phyloP scores from a whole-genome alignment of 2,113 vertebrate genomes.

The Tympanuchus pallidicinctus region DNA sequence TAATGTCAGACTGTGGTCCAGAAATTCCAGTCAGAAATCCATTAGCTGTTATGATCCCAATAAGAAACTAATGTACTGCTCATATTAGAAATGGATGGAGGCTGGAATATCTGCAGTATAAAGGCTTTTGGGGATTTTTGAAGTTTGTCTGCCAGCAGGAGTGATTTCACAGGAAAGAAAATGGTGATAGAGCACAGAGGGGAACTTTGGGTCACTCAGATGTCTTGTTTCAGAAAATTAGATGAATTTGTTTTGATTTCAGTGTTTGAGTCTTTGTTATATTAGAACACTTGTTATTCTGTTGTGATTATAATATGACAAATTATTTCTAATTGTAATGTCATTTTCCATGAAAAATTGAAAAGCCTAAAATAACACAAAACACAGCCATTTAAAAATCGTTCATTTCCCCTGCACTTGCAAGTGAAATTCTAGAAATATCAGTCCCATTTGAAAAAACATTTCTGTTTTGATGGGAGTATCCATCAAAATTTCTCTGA shows the following conservation, averaged over 20 bases:
- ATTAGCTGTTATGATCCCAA: not conserved
- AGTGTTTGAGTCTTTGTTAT: conserved; percentile 21
- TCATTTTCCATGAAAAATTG: not conserved
- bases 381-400: not conserved
- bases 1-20: not conserved
- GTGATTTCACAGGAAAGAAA: not conserved
- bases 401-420: not conserved
- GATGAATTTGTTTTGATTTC: conserved; percentile 52
- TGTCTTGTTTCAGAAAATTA: conserved; percentile 45
- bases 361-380: conserved; percentile 10
- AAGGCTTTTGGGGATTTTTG: not conserved
- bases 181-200: not conserved
- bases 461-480: not conserved
- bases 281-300: conserved; percentile 51
- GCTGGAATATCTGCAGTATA: not conserved
- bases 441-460: not conserved
- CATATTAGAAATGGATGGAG: not conserved
- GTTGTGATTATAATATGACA: conserved; percentile 51
- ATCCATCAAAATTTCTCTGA: not conserved
- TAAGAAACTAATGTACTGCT: not conserved
- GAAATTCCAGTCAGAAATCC: not conserved
- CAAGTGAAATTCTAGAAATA: not conserved
- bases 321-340: conserved; percentile 58
- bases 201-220: conserved; percentile 5
- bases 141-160: not conserved